Percentiles rank a stretch among this genome's conserved stretches.
These are phyloP conservation scores for Amphiduros pacificus DNA, from an alignment of 2,888 invertebrate genomes.

Conservation along the genomic window DNA sequence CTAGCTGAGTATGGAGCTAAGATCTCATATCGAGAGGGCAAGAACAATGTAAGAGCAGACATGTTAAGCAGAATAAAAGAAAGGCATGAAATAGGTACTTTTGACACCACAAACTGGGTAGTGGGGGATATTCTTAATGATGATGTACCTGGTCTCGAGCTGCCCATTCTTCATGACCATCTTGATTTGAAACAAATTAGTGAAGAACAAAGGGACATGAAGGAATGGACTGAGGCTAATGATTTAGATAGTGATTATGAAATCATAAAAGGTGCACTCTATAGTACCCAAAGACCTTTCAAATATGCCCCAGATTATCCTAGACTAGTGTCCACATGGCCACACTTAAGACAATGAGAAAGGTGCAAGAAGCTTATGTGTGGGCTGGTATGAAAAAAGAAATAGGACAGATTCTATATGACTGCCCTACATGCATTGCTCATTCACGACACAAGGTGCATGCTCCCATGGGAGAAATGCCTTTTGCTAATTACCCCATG, in stretches of 20 bases:
- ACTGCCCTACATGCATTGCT: background rate
- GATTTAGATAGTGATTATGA: background rate
- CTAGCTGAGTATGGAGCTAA: slow-evolving; percentile 16
- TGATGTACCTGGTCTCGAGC: background rate
- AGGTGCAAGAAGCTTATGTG: background rate
- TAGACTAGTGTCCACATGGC: too few species aligned
- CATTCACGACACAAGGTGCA: background rate
- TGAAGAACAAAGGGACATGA: background rate
- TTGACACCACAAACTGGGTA: background rate
- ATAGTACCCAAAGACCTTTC: background rate
- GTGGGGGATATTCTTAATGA: background rate
- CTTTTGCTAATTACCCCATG: background rate
- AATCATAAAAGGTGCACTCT: background rate
- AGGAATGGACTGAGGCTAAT: background rate
- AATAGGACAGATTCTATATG: background rate
- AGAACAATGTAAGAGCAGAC: slow-evolving; percentile 6
- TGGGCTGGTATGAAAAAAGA: background rate
- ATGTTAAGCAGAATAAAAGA: slow-evolving; percentile 5
- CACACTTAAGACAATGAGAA: too few species aligned
- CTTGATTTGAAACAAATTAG: background rate
- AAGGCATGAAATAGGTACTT: background rate
- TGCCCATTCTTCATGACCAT: background rate
- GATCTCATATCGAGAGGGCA: background rate
- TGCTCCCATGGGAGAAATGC: background rate
- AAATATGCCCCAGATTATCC: background rate